Evolutionary conservation across 2,113 vertebrate genomes (phyloP).

Genomic region (Hippocampus comes): DNA sequence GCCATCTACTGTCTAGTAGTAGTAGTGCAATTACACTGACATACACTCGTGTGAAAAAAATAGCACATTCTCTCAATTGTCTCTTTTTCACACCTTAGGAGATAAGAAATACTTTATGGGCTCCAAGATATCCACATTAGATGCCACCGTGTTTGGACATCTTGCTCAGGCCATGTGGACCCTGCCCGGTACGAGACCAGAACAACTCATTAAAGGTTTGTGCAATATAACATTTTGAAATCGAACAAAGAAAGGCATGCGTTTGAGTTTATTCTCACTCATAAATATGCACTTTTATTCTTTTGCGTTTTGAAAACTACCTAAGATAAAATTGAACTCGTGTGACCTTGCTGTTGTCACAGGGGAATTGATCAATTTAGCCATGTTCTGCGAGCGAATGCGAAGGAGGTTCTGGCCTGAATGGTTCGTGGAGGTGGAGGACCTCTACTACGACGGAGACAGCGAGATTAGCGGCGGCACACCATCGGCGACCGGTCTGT

Average conservation of each 20-base stretch:
- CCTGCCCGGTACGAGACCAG: constrained; percentile 88
- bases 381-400: constrained; percentile 97
- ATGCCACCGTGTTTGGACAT: constrained; percentile 94
- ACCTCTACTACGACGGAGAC: constrained; percentile 84
- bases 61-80: not conserved
- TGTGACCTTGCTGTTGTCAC: constrained; percentile 28
- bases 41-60: too few relatives aligned
- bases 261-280: too few relatives aligned
- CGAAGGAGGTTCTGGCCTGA: constrained; percentile 94
- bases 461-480: constrained; percentile 75
- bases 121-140: constrained; percentile 86
- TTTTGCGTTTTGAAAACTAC: not conserved
- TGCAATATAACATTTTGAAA: not conserved
- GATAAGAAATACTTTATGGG: constrained; percentile 99
- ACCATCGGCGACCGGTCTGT: constrained; percentile 59
- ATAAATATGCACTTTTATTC: too few relatives aligned
- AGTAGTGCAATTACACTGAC: too few relatives aligned
- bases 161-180: constrained; percentile 98
- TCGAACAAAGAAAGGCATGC: not conserved
- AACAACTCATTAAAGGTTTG: constrained; percentile 90
- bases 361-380: constrained; percentile 95
- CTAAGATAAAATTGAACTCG: not conserved
- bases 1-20: too few relatives aligned
- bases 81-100: constrained; percentile 67
- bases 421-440: constrained; percentile 88